Evolutionary conservation across 2,797 vertebrate genomes (phyloP), one percentile per base, ranked within the genome.

Genomic region (Podarcis lilfordi): DNA sequence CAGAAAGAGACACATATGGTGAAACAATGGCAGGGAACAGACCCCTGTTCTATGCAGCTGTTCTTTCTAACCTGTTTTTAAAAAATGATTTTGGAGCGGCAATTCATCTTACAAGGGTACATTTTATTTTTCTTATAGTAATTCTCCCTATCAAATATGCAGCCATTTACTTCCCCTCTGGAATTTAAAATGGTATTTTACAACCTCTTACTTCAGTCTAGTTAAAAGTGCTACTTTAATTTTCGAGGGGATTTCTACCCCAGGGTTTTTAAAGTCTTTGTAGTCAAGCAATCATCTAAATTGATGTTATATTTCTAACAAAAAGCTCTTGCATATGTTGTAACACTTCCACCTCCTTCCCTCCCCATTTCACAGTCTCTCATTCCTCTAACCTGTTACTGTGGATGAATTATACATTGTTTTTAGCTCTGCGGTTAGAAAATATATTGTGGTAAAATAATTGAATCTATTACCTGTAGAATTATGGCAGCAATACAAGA

Each of bases 21-120:
- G 92, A 91, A 92, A 82, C 88, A 82, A 80, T 91, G 43, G 50
- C 79, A 76, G 19, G 91, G 89, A 95, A 95, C 87, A 13, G 7
- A 35, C 7, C 8, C 9, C 23, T 76, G 15, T 23, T 27, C 80
- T 35, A 68, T 21, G 27, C 40, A 74, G 37, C 59, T n/a, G 23
- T 50, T 88, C 61, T 66, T 68, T 64, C 40, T 87, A 74, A 45
- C 10, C 19, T 69, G 55, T 61, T 68, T 64, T 9, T 17, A 37
- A 32, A 27, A 61, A 37, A 72, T 13, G 6, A 23, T 29, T n/a
- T 37, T 59, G 35, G 27, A 66, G 27, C n/a, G 7, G 35, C 25
- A 77, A 85, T 76, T 66, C 27, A 76, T 85, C 45, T 68, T 45
- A n/a, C 29, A 45, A 50, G 10, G 9, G 64, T 40, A 19, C 29